Base-by-base conservation (phyloP, 2,888 invertebrate genomes). In the Meiosimyza platycephala region DNA sequence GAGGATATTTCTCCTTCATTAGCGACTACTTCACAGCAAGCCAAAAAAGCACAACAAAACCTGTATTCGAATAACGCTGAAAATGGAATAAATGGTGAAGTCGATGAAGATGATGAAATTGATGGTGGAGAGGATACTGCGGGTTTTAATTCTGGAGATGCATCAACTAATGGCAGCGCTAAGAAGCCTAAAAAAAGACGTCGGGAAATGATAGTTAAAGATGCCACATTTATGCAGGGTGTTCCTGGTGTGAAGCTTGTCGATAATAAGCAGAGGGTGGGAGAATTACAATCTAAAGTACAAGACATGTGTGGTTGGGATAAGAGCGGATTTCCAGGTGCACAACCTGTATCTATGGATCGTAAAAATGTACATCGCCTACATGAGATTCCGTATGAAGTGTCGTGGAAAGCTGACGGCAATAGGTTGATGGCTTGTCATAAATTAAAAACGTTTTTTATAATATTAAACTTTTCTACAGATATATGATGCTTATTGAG, bases 391-490 rank as follows among this genome's bases (percentile, higher is more conserved):
- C 95, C 95, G 0, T 99, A 99, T 84, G 92, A 93, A 85, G 98
- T 99, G 1, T 99, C 98, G 2, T 99, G 99, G 99, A 99, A 99
- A 85, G 99, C 99, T 12, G 99, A 99, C 87, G 99, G 99, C 52
- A 95, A 94, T 50, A 92, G 96, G 93, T 95, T 85, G 84, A 79
- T 51, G 69, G 40, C 40, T 33, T 51, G 4, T 47, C 11, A n/a
- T 6, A 62, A 12, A 40, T 6, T 64, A 47, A 59, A 3, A 51
- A 62, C 47, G 60, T 60, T 64, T n/a, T 57, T 40, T 9, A 7
- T 50, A 47, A 74, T 16, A 66, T 75, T 22, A 48, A 57, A 57
- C 59, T 65, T 40, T 18, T 28, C 70, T 77, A 54, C 76, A 80
- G 98, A 82, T 99, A 97, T 85, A 95, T 99, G 95, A 96, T 99